phyloP scores from a whole-genome alignment of 2,113 vertebrate genomes.

The Willisornis vidua region DNA sequence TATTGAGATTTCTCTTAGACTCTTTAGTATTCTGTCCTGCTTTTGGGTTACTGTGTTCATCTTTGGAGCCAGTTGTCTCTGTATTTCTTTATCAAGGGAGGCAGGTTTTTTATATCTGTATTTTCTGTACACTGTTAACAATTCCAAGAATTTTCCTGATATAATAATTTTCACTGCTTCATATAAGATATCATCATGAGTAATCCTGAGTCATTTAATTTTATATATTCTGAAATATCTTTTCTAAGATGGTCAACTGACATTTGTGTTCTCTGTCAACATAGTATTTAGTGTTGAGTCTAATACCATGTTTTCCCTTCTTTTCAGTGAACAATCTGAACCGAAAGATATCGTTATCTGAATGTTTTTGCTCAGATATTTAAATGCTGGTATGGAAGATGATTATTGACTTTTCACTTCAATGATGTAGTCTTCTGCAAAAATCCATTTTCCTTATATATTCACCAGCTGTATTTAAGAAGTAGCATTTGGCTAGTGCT shows the following conservation, averaged over 20 bases:
- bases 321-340: neutral
- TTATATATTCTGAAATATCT: conserved; percentile 45
- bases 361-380: neutral
- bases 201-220: conserved; percentile 61
- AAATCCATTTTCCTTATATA: conserved; percentile 39
- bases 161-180: neutral
- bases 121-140: conserved; percentile 7
- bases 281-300: neutral
- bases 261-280: conserved; percentile 52
- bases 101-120: neutral
- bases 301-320: neutral
- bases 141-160: neutral
- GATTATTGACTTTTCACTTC: conserved; percentile 30
- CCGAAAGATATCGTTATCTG: neutral
- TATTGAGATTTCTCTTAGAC: neutral
- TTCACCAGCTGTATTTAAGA: conserved; percentile 43
- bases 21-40: neutral
- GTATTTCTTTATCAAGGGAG: neutral
- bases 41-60: neutral
- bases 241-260: conserved; percentile 55
- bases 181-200: conserved; percentile 11
- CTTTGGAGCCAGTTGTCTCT: neutral
- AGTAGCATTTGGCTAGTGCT: conserved; percentile 43
- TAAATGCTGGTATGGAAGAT: neutral
- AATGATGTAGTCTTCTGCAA: neutral